phyloP scores from a whole-genome alignment of 1,140 invertebrate genomes.

The Parapsyche elsis region DNA sequence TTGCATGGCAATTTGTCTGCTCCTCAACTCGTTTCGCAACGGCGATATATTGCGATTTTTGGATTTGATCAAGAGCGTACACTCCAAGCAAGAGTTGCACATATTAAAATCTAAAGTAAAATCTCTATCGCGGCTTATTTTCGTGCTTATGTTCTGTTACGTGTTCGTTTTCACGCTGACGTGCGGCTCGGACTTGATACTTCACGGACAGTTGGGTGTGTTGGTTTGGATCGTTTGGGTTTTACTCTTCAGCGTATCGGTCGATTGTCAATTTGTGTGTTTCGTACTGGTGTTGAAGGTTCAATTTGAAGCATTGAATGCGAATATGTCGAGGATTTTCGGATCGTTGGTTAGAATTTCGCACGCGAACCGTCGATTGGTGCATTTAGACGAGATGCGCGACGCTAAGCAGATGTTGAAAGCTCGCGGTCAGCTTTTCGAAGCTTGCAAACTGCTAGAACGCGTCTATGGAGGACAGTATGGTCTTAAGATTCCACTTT shows the following conservation, averaged over 20 bases:
- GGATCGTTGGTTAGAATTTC: not conserved
- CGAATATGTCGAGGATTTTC: not conserved
- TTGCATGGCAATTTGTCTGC: not conserved
- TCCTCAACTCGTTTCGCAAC: not conserved
- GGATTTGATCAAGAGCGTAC: not conserved
- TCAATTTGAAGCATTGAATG: not conserved
- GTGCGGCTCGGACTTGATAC: too few relatives aligned
- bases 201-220: too few relatives aligned
- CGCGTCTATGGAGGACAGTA: not conserved
- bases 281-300: not conserved
- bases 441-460: not conserved
- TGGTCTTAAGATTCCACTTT: not conserved
- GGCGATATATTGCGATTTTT: not conserved
- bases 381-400: not conserved
- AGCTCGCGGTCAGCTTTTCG: not conserved
- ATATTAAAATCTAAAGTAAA: too few relatives aligned
- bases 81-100: not conserved
- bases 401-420: not conserved
- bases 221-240: not conserved
- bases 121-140: too few relatives aligned
- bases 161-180: too few relatives aligned
- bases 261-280: not conserved
- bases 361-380: not conserved
- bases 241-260: not conserved
- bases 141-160: too few relatives aligned